Base-by-base conservation (phyloP, 2,888 invertebrate species). In the Aleiodes testaceus region DNA sequence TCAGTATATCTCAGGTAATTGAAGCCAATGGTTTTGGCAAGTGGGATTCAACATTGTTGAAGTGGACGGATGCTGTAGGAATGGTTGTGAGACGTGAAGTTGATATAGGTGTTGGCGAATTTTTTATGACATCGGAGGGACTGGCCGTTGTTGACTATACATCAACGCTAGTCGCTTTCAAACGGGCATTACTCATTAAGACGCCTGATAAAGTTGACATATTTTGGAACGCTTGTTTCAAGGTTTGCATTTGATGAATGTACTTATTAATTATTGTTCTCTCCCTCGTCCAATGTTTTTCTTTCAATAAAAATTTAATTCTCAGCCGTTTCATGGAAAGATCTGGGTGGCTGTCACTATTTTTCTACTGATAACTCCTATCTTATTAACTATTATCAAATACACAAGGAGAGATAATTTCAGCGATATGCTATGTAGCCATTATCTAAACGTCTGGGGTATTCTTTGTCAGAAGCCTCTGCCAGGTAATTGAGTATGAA, bases 141-240 rank as follows among this genome's bases (percentile, higher is more conserved):
- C 11, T 79, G 14, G 59, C 76, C 0, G 77, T 47, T 6, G 69
- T 85, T 0, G 84, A 84, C 30, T 86, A 83, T 44, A 81, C 83
- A 1, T 26, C 79, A 7, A 6, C 85, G 84, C 0, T 67, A 85
- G 30, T 36, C 82, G 3, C 16, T 77, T 1, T 75, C 80, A 1
- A 69, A 72, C 6, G 73, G 77, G 20, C 73, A 74, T 72, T 84
- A 49, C 83, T 81, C 61, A 69, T 84, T 14, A 81, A 73, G 47
- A 64, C 77, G 50, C 79, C 76, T 0, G 66, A 66, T 6, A 66
- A 55, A 9, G 59, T 73, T 0, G 45, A 59, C 0, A 73, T 85
- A 3, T 75, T 78, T 6, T 85, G 84, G 85, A 74, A 79, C 1
- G 78, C 79, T 5, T 83, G 85, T 47, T 81, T 84, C n/a, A 74